Percentiles rank a stretch among this genome's conserved stretches.
These are phyloP conservation scores for Poeciliopsis presidionis DNA, from an alignment of 2,797 vertebrate species.

Conservation along the genomic window DNA sequence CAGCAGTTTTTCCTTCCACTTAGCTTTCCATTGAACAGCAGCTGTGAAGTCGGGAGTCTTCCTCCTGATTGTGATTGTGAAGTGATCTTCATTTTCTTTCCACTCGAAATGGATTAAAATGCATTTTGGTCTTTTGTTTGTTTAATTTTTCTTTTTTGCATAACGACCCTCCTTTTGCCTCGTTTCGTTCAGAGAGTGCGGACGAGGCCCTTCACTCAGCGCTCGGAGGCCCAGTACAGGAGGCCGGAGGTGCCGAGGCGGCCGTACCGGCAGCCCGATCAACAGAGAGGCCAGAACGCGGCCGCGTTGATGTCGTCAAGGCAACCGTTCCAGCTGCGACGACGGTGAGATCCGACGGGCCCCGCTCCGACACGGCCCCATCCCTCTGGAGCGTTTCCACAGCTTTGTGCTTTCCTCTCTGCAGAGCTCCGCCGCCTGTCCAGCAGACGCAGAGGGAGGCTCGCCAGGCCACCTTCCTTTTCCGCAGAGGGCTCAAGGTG, in stretches of 20 bases:
- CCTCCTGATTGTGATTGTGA: neutral
- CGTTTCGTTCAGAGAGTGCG: conserved; percentile 51
- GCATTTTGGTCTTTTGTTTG: neutral
- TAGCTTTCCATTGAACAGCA: neutral
- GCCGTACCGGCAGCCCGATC: conserved; percentile 67
- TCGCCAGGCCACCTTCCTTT: conserved; percentile 94
- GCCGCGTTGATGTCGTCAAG: conserved; percentile 59
- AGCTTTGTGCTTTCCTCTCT: neutral
- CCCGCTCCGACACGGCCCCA: neutral
- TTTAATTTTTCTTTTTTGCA: neutral
- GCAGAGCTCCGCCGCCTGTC: conserved; percentile 66
- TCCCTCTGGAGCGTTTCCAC: neutral
- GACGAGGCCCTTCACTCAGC: conserved; percentile 66
- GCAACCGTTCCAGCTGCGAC: conserved; percentile 82
- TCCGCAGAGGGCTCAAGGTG: conserved; percentile 94
- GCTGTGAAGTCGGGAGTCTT: neutral
- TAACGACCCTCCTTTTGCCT: neutral
- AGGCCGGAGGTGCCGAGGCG: conserved; percentile 76
- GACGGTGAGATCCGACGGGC: conserved; percentile 79
- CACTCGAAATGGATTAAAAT: neutral
- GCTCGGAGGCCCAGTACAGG: conserved; percentile 55
- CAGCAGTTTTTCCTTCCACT: neutral
- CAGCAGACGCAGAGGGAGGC: conserved; percentile 86
- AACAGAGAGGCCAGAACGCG: conserved; percentile 66
- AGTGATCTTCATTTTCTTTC: too few relatives aligned